Base-by-base conservation (phyloP, 2,888 invertebrate species). In the Synergus umbraculus region DNA sequence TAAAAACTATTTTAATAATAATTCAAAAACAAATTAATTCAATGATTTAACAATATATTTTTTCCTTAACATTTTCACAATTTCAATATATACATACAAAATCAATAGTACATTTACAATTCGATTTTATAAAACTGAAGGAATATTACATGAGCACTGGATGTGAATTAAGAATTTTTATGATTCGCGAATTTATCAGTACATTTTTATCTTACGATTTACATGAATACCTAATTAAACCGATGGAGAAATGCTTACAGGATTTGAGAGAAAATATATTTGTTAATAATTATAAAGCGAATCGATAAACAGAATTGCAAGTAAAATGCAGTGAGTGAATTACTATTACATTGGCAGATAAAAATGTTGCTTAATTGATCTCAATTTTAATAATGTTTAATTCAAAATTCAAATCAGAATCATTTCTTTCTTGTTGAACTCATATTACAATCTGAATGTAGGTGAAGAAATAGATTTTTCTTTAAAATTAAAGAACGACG, bases 41-140 rank as follows among this genome's bases (percentile, higher is more conserved):
- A 54, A 73, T 73, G 77, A 81, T 83, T 81, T 83, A 81, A 85
- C 83, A 84, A 85, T 85, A 83, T 85, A 85, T 84, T 85, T 84
- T 84, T 81, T 82, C 82, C 81, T 84, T 79, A 85, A 85, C 84
- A 85, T 86, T 84, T 84, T 80, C 84, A 85, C 84, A 85, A 83
- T 86, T 82, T 81, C 83, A 84, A 83, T 81, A 60, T 60, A 77
- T 86, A 86, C 85, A 84, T 85, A 86, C 85, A 86, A 85, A 85
- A 86, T 77, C 83, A 86, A 83, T 83, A 76, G 78, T 69, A 80
- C 79, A 84, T 83, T 81, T 82, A 86, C 82, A 85, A 82, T 81
- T 83, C 79, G 77, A n/a, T 79, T 80, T 82, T 83, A 84, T 83
- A 86, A 82, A 86, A 82, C 60, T 81, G 78, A 81, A 83, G 79